These are phyloP conservation scores for Mystacides longicornis DNA, from an alignment of 2,888 invertebrate genomes.

Conservation along the genomic window DNA sequence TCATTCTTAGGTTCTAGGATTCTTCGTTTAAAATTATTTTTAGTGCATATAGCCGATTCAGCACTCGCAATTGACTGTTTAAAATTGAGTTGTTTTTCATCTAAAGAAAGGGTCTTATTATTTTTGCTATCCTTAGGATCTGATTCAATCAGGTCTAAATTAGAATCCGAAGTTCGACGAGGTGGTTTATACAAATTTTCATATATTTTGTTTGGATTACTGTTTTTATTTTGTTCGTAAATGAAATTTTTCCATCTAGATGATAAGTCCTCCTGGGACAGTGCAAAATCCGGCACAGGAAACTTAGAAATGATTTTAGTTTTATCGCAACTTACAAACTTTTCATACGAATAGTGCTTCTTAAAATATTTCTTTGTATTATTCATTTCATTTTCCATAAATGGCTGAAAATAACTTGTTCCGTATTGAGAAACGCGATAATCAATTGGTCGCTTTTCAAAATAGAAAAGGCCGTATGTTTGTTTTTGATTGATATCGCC, in stretches of 20 bases:
- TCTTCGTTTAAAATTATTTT: slow-evolving; percentile 28
- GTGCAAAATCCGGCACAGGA: slow-evolving; percentile 30
- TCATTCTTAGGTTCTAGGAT: slow-evolving; percentile 12
- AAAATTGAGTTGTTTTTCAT: slow-evolving; percentile 24
- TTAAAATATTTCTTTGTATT: slow-evolving; percentile 22
- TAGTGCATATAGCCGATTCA: slow-evolving; percentile 14
- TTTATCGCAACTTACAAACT: slow-evolving; percentile 11
- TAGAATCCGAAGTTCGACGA: slow-evolving; percentile 24
- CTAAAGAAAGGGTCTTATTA: slow-evolving; percentile 21
- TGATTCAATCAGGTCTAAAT: slow-evolving; percentile 24
- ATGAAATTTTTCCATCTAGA: slow-evolving; percentile 25
- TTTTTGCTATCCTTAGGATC: slow-evolving; percentile 29
- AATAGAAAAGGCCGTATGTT: slow-evolving; percentile 27
- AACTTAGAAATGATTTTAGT: slow-evolving; percentile 21
- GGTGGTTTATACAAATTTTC: slow-evolving; percentile 30
- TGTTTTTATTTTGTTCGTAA: slow-evolving; percentile 25
- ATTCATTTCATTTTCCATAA: slow-evolving; percentile 24
- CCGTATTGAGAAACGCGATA: slow-evolving; percentile 23
- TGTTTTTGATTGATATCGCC: slow-evolving; percentile 24
- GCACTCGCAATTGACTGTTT: slow-evolving; percentile 12
- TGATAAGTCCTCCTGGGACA: slow-evolving; percentile 27
- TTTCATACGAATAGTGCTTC: slow-evolving; percentile 20
- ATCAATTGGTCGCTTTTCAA: slow-evolving; percentile 16
- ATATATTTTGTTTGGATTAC: slow-evolving; percentile 29
- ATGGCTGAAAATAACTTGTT: slow-evolving; percentile 5